phyloP scores from a whole-genome alignment of 2,797 vertebrate species.

The Pampus argenteus region DNA sequence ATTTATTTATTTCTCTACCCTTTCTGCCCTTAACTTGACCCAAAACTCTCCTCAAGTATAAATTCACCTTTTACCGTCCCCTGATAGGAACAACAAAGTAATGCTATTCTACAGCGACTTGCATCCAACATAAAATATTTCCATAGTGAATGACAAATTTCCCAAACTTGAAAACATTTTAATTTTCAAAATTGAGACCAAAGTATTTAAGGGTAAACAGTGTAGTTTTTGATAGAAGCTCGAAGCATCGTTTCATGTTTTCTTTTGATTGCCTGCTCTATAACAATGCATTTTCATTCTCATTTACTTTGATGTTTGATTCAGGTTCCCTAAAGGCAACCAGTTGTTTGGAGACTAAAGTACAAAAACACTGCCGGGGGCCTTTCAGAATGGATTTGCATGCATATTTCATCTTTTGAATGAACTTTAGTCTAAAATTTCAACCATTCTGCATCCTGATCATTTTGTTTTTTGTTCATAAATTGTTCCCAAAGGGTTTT shows the following conservation, averaged over 20 bases:
- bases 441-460: slow-evolving; percentile 27
- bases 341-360: slow-evolving; percentile 16
- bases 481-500: slow-evolving; percentile 12
- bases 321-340: slow-evolving; percentile 16
- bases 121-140: background rate
- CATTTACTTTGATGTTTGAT: slow-evolving; percentile 38
- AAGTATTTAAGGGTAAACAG: background rate
- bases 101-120: background rate
- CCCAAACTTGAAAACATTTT: background rate
- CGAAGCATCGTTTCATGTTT: background rate
- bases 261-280: slow-evolving; percentile 17
- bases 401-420: slow-evolving; percentile 28
- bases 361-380: slow-evolving; percentile 24
- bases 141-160: background rate
- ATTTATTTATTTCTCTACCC: background rate
- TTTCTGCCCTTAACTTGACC: background rate
- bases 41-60: background rate
- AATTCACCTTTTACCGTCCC: background rate
- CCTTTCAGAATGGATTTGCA: slow-evolving; percentile 21
- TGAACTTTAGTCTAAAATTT: slow-evolving; percentile 24
- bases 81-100: background rate
- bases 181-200: slow-evolving; percentile 1
- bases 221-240: background rate
- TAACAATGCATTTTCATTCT: slow-evolving; percentile 22
- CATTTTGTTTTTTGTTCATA: slow-evolving; percentile 15